Conservation (phyloP, 1,140 invertebrate species). For the Tetranychus urticae region DNA sequence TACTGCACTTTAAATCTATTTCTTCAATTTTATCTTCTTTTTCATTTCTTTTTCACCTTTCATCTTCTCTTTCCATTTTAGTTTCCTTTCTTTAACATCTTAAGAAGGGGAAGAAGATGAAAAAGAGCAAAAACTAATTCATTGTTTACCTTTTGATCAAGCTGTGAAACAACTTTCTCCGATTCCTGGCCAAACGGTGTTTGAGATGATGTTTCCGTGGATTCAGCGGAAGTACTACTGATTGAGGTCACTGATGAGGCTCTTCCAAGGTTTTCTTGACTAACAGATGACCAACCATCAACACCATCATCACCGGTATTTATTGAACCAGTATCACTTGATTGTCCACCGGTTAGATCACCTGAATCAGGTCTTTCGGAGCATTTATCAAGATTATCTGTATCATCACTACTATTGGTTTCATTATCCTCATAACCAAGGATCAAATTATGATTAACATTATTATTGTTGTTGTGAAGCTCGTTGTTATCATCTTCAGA, state of each 20-base stretch:
- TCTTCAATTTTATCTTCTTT: not conserved
- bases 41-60: not conserved
- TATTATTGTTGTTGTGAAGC: not conserved
- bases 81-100: not conserved
- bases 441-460: not conserved
- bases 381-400: not conserved
- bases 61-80: not conserved
- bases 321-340: not conserved
- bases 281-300: not conserved
- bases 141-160: slow-evolving; percentile 1
- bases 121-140: not conserved
- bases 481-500: not conserved
- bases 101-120: not conserved
- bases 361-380: too few relatives aligned
- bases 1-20: too few relatives aligned
- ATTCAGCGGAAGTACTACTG: not conserved
- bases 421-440: not conserved
- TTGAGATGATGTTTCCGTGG: not conserved
- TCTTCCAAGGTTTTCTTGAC: not conserved
- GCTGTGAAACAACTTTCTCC: not conserved
- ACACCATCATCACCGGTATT: not conserved
- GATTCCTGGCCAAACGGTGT: not conserved
- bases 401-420: not conserved
- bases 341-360: not conserved
- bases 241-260: not conserved